These are phyloP conservation scores for Ylistrum balloti DNA, from an alignment of 1,140 invertebrate genomes.

Conservation along the genomic window DNA sequence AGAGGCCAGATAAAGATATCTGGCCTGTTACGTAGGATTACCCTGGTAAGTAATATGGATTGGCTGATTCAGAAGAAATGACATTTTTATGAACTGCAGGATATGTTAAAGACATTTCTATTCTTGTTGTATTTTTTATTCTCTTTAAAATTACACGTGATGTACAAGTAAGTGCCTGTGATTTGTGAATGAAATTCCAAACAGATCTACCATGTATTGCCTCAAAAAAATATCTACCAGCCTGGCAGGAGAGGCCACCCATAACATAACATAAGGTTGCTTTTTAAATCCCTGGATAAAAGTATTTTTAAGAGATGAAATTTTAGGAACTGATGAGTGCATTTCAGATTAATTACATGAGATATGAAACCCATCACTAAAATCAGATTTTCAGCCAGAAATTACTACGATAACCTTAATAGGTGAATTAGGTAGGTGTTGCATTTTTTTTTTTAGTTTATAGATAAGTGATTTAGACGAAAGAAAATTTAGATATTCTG, in stretches of 20 bases:
- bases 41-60: no score
- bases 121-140: no score
- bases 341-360: background rate
- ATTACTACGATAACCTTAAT: background rate
- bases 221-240: background rate
- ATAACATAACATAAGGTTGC: background rate
- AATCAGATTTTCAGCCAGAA: background rate
- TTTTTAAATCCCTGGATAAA: background rate
- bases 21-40: no score
- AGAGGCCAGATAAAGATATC: no score
- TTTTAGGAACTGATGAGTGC: slow-evolving; percentile 9
- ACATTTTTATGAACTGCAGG: no score
- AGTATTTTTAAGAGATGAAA: background rate
- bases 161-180: no score
- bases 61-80: no score
- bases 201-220: background rate
- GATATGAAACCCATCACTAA: background rate
- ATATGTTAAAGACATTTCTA: no score
- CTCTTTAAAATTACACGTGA: no score
- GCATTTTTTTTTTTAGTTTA: background rate
- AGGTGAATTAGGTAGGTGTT: background rate
- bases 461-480: slow-evolving; percentile 3
- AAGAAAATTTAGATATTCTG: background rate
- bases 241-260: background rate
- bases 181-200: slow-evolving; percentile 29